Percentiles rank a stretch among this genome's conserved stretches.
These are phyloP conservation scores for Hemicentrotus pulcherrimus DNA, from an alignment of 35 echinoderm and acorn worm species.

Conservation along the genomic window DNA sequence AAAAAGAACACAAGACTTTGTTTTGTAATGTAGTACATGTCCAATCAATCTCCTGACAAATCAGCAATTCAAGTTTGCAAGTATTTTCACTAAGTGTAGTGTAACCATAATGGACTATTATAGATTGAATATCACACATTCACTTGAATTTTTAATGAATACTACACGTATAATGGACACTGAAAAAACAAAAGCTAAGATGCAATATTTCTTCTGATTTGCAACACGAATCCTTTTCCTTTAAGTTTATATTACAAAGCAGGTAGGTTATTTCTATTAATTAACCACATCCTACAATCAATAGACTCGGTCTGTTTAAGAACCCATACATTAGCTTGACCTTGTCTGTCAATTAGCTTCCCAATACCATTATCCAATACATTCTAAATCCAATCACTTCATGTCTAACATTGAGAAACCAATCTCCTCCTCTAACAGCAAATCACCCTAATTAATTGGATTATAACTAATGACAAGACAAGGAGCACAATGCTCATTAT, in stretches of 20 bases:
- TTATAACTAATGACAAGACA: conserved; percentile 21
- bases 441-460: not conserved
- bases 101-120: too few relatives aligned
- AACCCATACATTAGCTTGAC: not conserved
- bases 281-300: not conserved
- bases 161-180: too few relatives aligned
- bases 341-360: not conserved
- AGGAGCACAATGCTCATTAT: not conserved
- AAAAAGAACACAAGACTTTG: too few relatives aligned
- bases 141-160: too few relatives aligned
- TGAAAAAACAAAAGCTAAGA: too few relatives aligned
- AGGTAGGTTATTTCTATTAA: not conserved
- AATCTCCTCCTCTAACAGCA: not conserved
- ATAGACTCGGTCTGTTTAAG: not conserved
- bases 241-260: not conserved
- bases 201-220: not conserved
- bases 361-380: not conserved
- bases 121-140: too few relatives aligned
- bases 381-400: not conserved
- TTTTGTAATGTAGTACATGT: too few relatives aligned
- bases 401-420: not conserved
- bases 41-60: too few relatives aligned
- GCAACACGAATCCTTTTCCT: not conserved
- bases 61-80: too few relatives aligned
- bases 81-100: too few relatives aligned